Conservation (phyloP, 2,113 vertebrate species). For the Oncorhynchus kisutch region DNA sequence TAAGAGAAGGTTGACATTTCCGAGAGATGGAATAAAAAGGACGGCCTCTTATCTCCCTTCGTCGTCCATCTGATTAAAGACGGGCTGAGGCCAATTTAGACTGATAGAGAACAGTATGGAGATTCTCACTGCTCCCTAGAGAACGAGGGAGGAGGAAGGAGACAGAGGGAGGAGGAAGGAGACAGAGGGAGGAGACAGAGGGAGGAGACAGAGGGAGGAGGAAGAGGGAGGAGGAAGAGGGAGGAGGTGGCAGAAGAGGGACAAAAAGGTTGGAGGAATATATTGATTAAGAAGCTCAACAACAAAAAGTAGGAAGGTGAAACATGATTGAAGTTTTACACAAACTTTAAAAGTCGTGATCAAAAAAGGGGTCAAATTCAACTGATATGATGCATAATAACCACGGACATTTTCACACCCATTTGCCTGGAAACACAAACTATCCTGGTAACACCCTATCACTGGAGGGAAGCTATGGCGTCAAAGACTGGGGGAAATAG, state of each 20-base stretch:
- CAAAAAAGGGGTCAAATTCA: not conserved
- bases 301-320: not conserved
- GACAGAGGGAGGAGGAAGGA: too few relatives aligned
- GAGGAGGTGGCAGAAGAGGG: too few relatives aligned
- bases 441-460: not conserved
- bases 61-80: slow-evolving; percentile 16
- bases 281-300: not conserved
- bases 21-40: not conserved
- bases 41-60: too few relatives aligned
- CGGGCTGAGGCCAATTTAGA: not conserved
- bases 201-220: too few relatives aligned
- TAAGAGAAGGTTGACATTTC: slow-evolving; percentile 40
- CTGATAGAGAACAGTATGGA: too few relatives aligned
- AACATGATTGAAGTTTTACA: not conserved
- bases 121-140: not conserved
- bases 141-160: not conserved
- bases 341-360: not conserved
- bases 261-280: not conserved
- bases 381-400: not conserved
- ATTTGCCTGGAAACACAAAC: not conserved
- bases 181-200: not conserved
- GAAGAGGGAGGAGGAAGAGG: not conserved
- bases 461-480: not conserved
- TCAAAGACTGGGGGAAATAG: not conserved
- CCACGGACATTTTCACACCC: not conserved